Evolutionary conservation across 2,797 vertebrate genomes (phyloP).

Genomic region (Fistularia tabacaria): DNA sequence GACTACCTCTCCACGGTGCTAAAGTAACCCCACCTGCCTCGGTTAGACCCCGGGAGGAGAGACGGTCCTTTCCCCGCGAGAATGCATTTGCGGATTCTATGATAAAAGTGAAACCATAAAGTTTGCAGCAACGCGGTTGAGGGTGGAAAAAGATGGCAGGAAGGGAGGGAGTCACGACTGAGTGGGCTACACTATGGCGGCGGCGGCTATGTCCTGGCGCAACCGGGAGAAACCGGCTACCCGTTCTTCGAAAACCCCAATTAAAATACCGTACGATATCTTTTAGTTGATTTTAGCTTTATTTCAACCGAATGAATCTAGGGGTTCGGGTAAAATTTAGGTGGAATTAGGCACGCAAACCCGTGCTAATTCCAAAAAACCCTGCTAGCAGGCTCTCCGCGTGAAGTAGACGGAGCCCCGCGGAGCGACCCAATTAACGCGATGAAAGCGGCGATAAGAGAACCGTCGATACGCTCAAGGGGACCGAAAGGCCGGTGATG

Average conservation of each 20-base stretch:
- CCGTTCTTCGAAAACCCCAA: neutral
- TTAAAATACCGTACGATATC: neutral
- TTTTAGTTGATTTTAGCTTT: neutral
- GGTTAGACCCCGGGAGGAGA: no score
- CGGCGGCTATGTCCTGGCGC: conserved; percentile 27
- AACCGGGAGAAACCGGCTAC: neutral
- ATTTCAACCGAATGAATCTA: fast-evolving
- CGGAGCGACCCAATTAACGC: conserved; percentile 14
- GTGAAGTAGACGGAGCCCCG: conserved; percentile 35
- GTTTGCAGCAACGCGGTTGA: fast-evolving
- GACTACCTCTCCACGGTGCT: neutral
- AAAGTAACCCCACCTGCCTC: neutral
- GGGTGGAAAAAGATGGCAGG: neutral
- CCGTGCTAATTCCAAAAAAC: conserved; percentile 1
- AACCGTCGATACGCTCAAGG: neutral
- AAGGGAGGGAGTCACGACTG: conserved; percentile 35
- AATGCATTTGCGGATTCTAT: no score
- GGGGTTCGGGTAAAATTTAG: neutral
- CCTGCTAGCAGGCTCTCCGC: conserved; percentile 20
- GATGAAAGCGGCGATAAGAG: neutral
- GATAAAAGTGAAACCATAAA: neutral
- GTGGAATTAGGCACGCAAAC: fast-evolving
- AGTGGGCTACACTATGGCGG: conserved; percentile 22
- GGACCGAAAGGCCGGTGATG: neutral
- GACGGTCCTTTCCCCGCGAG: no score